Evolutionary conservation across 2,113 vertebrate species (phyloP).

Genomic region (Boulengerochromis microlepis): DNA sequence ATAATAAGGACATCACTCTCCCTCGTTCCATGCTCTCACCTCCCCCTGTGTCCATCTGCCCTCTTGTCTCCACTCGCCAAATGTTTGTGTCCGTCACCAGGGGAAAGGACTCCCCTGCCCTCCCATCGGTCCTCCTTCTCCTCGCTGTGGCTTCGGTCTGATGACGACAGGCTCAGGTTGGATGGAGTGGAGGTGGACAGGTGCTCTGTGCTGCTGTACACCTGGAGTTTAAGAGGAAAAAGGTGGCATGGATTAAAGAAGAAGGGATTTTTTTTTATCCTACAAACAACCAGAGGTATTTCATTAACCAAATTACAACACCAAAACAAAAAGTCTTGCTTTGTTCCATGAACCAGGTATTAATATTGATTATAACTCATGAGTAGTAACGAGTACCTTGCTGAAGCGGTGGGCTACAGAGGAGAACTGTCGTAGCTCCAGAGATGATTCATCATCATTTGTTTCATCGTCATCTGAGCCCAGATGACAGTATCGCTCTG

Average conservation of each 20-base stretch:
- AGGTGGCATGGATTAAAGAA: background rate
- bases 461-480: slow-evolving; percentile 83
- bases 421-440: slow-evolving; percentile 90
- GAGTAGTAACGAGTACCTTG: slow-evolving; percentile 71
- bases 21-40: slow-evolving; percentile 14
- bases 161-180: slow-evolving; percentile 69
- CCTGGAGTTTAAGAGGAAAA: slow-evolving; percentile 63
- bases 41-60: slow-evolving; percentile 36
- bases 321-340: background rate
- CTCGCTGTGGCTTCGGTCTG: slow-evolving; percentile 81
- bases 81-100: slow-evolving; percentile 61
- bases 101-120: slow-evolving; percentile 59
- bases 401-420: slow-evolving; percentile 94
- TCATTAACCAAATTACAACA: background rate
- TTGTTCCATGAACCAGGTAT: background rate
- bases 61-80: slow-evolving; percentile 46
- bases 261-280: background rate
- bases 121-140: slow-evolving; percentile 83
- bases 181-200: slow-evolving; percentile 80
- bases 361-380: background rate
- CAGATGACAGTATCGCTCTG: slow-evolving; percentile 85
- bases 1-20: background rate
- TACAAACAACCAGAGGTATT: background rate
- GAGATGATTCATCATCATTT: slow-evolving; percentile 84
- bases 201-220: slow-evolving; percentile 92